These are phyloP conservation scores for Podabrus alpinus DNA, from an alignment of 2,888 invertebrate species.

Conservation along the genomic window DNA sequence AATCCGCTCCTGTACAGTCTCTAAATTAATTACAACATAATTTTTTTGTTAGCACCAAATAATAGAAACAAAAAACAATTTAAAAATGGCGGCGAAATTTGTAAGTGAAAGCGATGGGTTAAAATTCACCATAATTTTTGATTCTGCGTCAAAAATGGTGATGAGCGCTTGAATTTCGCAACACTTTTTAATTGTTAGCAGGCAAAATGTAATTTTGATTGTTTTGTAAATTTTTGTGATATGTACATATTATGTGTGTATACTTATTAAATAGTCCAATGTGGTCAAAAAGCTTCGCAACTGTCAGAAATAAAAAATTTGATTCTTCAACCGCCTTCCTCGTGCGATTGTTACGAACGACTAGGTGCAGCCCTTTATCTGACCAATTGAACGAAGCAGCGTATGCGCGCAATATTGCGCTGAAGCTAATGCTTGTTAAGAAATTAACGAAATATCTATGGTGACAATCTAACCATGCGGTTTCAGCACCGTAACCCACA, in stretches of 20 bases:
- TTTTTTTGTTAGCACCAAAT: background rate
- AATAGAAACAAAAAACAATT: background rate
- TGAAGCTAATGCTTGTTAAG: too few relatives aligned
- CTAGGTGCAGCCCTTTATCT: too few relatives aligned
- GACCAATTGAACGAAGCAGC: too few relatives aligned
- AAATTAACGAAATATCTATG: too few relatives aligned
- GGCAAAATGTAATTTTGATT: background rate
- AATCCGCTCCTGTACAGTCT: background rate
- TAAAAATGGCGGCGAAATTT: background rate
- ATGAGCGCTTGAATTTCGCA: background rate
- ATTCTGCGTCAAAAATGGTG: background rate
- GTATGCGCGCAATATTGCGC: too few relatives aligned
- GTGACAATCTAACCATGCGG: too few relatives aligned
- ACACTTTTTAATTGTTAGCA: background rate
- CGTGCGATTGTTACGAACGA: too few relatives aligned
- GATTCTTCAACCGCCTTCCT: background rate
- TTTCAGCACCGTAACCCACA: too few relatives aligned
- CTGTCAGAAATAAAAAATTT: background rate
- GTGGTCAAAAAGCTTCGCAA: background rate
- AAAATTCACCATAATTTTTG: background rate
- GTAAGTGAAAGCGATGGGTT: background rate
- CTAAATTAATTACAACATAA: background rate
- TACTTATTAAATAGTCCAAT: too few relatives aligned
- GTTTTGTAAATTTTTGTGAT: background rate
- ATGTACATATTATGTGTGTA: too few relatives aligned